Evolutionary conservation across 2,888 invertebrate species (phyloP).

Genomic region (Caenorhabditis afra): DNA sequence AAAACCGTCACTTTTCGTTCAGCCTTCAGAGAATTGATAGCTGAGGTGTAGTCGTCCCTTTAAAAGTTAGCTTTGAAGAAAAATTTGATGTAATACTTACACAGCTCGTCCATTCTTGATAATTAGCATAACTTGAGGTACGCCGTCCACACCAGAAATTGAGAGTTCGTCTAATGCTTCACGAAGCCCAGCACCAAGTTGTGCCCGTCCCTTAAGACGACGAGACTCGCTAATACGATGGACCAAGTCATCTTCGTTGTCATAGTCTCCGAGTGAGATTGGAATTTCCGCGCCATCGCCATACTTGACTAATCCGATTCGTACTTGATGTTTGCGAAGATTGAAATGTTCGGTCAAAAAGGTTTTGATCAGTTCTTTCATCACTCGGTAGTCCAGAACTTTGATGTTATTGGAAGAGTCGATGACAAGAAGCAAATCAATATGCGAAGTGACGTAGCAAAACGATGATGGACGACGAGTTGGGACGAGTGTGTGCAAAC

Average conservation of each 20-base stretch:
- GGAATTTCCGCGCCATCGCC: constrained; percentile 78
- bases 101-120: constrained; percentile 77
- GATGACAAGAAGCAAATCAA: constrained; percentile 77
- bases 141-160: constrained; percentile 70
- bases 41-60: constrained; percentile 68
- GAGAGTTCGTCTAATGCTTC: constrained; percentile 77
- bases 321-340: constrained; percentile 72
- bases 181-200: constrained; percentile 74
- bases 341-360: constrained; percentile 79
- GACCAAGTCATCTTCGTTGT: constrained; percentile 73
- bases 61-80: constrained; percentile 34
- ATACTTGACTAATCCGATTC: constrained; percentile 78
- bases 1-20: constrained; percentile 74
- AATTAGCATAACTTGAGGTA: constrained; percentile 74
- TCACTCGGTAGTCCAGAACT: constrained; percentile 78
- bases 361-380: constrained; percentile 78
- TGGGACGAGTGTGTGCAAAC: constrained; percentile 56
- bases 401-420: constrained; percentile 78
- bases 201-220: constrained; percentile 74
- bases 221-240: constrained; percentile 74
- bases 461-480: constrained; percentile 55
- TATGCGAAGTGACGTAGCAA: constrained; percentile 72
- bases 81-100: constrained; percentile 53
- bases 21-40: constrained; percentile 65
- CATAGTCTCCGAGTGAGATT: constrained; percentile 77